These are phyloP conservation scores for Neria commutata DNA, from an alignment of 2,888 invertebrate species.

Conservation along the genomic window DNA sequence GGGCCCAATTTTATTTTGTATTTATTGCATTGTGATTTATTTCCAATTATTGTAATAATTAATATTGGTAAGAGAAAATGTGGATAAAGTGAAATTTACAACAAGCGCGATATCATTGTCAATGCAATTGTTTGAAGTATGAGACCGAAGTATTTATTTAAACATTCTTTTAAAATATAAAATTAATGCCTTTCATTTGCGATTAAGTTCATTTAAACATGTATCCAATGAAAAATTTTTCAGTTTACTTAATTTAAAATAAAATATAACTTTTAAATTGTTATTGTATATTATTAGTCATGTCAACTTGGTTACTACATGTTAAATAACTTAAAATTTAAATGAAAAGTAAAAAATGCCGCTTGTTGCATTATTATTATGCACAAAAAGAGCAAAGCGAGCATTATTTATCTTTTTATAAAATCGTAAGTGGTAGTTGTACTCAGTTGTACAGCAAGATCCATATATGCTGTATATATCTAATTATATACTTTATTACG, in stretches of 20 bases:
- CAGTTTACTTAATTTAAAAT: no score
- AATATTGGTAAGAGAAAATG: background rate
- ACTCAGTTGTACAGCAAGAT: background rate
- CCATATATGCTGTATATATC: background rate
- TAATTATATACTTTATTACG: no score
- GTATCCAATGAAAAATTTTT: no score
- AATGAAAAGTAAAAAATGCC: conserved; percentile 4
- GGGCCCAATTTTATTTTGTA: no score
- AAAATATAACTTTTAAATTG: no score
- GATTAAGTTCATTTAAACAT: conserved; percentile 12
- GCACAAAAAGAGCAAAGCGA: conserved; percentile 22
- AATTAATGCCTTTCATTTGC: background rate
- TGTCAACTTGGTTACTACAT: background rate
- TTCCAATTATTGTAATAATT: background rate
- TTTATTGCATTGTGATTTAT: conserved; percentile 2
- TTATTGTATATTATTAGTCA: background rate
- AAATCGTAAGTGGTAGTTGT: conserved; percentile 2
- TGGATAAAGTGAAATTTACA: no score
- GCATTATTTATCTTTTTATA: background rate
- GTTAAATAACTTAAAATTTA: background rate
- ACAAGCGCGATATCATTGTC: no score
- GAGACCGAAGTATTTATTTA: conserved; percentile 13
- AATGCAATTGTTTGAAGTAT: background rate
- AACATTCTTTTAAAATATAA: conserved; percentile 12
- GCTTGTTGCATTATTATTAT: conserved; percentile 17